Conservation (phyloP, 2,113 vertebrate species). For the Dicerorhinus sumatrensis region DNA sequence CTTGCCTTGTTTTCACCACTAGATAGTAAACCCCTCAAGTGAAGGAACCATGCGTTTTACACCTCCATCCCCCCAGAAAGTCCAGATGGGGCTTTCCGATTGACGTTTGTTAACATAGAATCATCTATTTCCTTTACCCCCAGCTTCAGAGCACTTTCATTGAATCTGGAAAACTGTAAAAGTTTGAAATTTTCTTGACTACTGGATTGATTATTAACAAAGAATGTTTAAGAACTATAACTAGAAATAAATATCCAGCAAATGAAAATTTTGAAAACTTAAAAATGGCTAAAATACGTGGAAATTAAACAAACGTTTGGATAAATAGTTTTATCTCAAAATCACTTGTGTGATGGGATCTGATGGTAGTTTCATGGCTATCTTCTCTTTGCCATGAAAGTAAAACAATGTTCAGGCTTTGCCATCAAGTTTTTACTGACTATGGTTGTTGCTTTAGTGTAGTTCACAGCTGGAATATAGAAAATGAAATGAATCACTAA, state of each 20-base stretch:
- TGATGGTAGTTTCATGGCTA: neutral
- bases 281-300: neutral
- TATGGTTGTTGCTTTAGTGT: neutral
- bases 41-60: neutral
- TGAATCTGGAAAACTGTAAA: neutral
- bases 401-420: conserved; percentile 28
- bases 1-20: neutral
- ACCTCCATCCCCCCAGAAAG: neutral
- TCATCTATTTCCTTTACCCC: neutral
- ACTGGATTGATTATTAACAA: neutral
- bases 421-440: neutral
- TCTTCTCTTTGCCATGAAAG: neutral
- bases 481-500: conserved; percentile 9
- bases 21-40: neutral
- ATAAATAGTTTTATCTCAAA: neutral
- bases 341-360: neutral
- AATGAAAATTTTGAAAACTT: neutral
- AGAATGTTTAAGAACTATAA: neutral
- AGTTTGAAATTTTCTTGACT: conserved; percentile 7
- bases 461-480: neutral
- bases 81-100: neutral
- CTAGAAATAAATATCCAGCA: neutral
- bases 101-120: neutral
- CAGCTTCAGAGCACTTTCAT: neutral
- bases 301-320: neutral